Evolutionary conservation across 2,888 invertebrate genomes (phyloP).

Genomic region (Erynnis tages): DNA sequence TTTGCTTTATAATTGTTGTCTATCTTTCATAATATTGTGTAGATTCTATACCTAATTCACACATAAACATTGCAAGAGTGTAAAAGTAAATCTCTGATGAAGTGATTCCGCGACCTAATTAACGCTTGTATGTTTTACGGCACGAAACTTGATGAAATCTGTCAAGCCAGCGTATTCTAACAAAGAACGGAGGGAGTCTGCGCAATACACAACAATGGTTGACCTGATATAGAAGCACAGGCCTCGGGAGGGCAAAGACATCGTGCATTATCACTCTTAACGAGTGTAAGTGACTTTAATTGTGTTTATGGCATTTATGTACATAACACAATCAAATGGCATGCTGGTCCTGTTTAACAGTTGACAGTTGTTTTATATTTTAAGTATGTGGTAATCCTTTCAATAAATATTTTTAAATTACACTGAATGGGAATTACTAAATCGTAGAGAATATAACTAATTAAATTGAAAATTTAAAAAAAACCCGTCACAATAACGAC

Average conservation of each 20-base stretch:
- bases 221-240: conserved; percentile 33
- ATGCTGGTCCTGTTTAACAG: conserved; percentile 4
- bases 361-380: no score
- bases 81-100: not conserved
- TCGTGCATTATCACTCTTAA: conserved; percentile 64
- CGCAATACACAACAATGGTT: conserved; percentile 46
- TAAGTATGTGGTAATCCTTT: no score
- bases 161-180: conserved; percentile 34
- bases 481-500: no score
- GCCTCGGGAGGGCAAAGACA: conserved; percentile 64
- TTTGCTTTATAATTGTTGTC: no score
- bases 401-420: no score
- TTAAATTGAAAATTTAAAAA: no score
- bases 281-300: conserved; percentile 78
- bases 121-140: conserved; percentile 13
- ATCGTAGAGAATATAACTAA: no score
- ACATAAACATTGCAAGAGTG: not conserved
- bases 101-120: not conserved
- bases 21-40: no score
- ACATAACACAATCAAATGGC: conserved; percentile 59
- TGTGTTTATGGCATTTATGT: conserved; percentile 72
- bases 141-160: conserved; percentile 24
- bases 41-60: not conserved
- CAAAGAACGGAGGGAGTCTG: conserved; percentile 49
- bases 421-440: no score